Conservation (phyloP, 2,888 invertebrate species). For the Meghimatium bilineatum region DNA sequence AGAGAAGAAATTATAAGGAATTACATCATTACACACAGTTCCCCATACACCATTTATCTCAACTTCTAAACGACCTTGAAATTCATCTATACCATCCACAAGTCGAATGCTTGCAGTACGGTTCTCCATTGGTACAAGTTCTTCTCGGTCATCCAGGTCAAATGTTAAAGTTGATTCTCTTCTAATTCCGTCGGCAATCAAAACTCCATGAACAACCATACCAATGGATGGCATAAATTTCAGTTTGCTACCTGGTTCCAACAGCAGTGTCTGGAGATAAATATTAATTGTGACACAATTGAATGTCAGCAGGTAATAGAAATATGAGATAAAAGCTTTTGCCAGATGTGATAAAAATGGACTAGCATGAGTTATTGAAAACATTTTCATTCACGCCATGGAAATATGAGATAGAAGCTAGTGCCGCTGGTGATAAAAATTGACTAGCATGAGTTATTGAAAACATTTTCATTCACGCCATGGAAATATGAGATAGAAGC, state of each 20-base stretch:
- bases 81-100: constrained; percentile 86
- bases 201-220: constrained; percentile 93
- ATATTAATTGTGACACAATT: not conserved
- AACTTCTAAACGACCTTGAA: constrained; percentile 90
- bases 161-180: constrained; percentile 51
- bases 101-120: constrained; percentile 83
- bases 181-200: constrained; percentile 80
- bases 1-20: constrained; percentile 31
- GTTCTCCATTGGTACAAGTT: constrained; percentile 62
- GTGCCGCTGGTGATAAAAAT: too few species aligned
- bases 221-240: constrained; percentile 89
- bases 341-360: too few species aligned
- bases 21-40: constrained; percentile 90
- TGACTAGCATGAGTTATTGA: too few species aligned
- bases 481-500: too few species aligned
- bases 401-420: too few species aligned
- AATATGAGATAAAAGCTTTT: too few species aligned
- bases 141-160: constrained; percentile 56
- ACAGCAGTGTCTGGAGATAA: constrained; percentile 84
- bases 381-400: too few species aligned
- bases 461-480: too few species aligned
- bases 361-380: too few species aligned
- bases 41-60: constrained; percentile 93
- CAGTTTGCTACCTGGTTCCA: constrained; percentile 92
- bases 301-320: too few species aligned